Conservation (phyloP, 1,140 invertebrate species). For the Drosophila tani region DNA sequence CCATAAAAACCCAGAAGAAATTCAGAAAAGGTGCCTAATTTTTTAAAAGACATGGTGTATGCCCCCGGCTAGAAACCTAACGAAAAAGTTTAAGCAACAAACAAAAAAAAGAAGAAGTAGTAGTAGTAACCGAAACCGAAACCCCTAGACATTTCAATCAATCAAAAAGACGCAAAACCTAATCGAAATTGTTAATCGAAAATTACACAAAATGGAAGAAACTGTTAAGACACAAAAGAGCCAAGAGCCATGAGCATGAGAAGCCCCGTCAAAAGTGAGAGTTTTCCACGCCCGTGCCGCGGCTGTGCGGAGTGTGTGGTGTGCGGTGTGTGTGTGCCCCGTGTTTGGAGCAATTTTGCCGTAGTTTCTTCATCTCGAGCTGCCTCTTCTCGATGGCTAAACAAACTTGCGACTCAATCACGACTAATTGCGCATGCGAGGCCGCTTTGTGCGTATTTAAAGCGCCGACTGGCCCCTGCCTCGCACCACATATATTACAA, state of each 20-base stretch:
- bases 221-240: constrained; percentile 47
- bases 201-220: constrained; percentile 46
- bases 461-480: constrained; percentile 60
- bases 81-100: constrained; percentile 15
- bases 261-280: constrained; percentile 72
- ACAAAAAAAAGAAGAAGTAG: constrained; percentile 4
- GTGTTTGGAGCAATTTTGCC: constrained; percentile 40
- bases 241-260: constrained; percentile 21
- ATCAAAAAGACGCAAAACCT: constrained; percentile 66
- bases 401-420: constrained; percentile 82
- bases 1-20: constrained; percentile 14
- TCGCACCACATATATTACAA: constrained; percentile 61
- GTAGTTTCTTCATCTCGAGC: constrained; percentile 50
- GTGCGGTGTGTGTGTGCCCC: constrained; percentile 33
- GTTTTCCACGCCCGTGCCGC: constrained; percentile 69
- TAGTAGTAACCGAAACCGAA: constrained; percentile 22
- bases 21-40: constrained; percentile 66
- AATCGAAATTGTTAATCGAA: constrained; percentile 67
- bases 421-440: constrained; percentile 80
- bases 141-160: constrained; percentile 56
- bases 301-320: constrained; percentile 17
- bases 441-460: constrained; percentile 80
- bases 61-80: constrained; percentile 37
- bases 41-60: constrained; percentile 29
- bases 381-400: constrained; percentile 59